phyloP scores from a whole-genome alignment of 2,113 vertebrate species.

The Amblyornis subalaris region DNA sequence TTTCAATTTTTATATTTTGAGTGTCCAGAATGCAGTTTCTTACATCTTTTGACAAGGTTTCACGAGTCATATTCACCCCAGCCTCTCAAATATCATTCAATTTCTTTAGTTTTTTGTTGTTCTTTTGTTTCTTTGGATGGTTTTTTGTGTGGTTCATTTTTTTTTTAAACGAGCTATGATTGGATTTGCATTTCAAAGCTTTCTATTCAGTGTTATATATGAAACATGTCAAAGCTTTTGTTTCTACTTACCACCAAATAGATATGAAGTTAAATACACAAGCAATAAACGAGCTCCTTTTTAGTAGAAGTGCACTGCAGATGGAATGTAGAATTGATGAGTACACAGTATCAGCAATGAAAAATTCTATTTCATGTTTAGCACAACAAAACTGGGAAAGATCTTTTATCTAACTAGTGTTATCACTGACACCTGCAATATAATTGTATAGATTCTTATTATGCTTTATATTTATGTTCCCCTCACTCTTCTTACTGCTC shows the following conservation, averaged over 20 bases:
- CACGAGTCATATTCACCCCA: background rate
- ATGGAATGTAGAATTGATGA: background rate
- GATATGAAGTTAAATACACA: background rate
- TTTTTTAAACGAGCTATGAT: background rate
- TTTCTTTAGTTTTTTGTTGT: background rate
- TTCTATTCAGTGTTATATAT: background rate
- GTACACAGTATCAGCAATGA: background rate
- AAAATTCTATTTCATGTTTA: constrained; percentile 46
- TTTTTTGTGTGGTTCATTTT: background rate
- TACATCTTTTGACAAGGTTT: background rate
- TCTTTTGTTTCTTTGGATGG: background rate
- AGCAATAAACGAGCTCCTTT: background rate
- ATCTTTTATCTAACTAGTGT: background rate
- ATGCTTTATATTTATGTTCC: background rate
- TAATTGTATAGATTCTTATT: background rate
- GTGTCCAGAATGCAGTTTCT: background rate
- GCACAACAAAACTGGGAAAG: background rate
- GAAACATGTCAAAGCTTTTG: background rate
- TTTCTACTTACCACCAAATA: background rate
- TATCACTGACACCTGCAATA: background rate
- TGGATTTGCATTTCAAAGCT: background rate
- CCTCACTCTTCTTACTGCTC: background rate
- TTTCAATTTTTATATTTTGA: background rate
- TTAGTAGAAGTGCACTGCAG: background rate
- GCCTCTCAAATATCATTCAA: background rate